Percentiles rank a stretch among this genome's conserved stretches.
These are phyloP conservation scores for Syrista parreyssii DNA, from an alignment of 2,888 invertebrate genomes.

Conservation along the genomic window DNA sequence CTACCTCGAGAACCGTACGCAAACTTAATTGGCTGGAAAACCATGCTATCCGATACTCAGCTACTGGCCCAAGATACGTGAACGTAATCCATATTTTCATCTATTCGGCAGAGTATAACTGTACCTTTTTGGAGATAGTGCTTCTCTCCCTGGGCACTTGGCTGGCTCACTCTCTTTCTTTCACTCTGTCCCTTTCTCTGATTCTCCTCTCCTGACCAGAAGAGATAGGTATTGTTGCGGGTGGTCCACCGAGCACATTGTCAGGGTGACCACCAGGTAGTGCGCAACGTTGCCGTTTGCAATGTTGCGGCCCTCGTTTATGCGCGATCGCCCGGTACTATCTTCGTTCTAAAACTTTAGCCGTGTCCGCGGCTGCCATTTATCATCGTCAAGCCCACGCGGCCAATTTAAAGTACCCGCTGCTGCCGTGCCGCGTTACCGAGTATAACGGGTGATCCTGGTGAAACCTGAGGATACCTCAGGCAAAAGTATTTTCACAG, in stretches of 20 bases:
- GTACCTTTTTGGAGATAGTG: neutral
- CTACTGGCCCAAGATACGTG: constrained; percentile 58
- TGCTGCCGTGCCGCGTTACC: constrained; percentile 27
- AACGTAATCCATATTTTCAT: constrained; percentile 21
- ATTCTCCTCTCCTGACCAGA: constrained; percentile 38
- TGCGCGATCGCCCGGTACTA: constrained; percentile 31
- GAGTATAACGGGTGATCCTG: neutral
- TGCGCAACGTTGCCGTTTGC: constrained; percentile 62
- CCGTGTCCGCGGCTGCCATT: constrained; percentile 31
- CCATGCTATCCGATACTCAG: constrained; percentile 59
- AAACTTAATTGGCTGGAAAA: constrained; percentile 63
- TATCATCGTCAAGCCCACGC: constrained; percentile 47
- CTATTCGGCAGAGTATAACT: neutral
- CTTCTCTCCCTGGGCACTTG: neutral
- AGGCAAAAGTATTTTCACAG: neutral
- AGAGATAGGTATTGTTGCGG: constrained; percentile 63
- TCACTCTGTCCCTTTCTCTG: constrained; percentile 18
- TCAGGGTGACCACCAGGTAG: constrained; percentile 64
- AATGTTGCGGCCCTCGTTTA: constrained; percentile 52
- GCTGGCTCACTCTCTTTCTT: constrained; percentile 1
- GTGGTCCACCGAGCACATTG: constrained; percentile 63
- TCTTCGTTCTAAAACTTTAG: constrained; percentile 22
- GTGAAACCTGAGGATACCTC: neutral
- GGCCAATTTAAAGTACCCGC: constrained; percentile 42
- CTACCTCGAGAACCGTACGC: constrained; percentile 25